phyloP scores from a whole-genome alignment of 2,113 vertebrate species.

The Sterna hirundo region DNA sequence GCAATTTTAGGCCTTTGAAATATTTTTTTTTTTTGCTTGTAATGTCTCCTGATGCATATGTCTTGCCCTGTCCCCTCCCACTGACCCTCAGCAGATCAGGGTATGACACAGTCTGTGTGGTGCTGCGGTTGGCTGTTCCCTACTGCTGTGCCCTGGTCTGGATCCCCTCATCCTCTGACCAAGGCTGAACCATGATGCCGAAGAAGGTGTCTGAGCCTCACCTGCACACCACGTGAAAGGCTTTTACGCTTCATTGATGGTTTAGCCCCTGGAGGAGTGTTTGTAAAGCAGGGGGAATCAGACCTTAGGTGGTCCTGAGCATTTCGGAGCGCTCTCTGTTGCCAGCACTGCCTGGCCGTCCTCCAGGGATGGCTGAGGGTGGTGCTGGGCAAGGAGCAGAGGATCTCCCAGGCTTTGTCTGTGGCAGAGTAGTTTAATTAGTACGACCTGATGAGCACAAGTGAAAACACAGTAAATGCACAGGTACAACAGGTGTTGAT shows the following conservation, averaged over 20 bases:
- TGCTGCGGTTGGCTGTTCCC: background rate
- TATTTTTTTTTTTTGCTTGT: background rate
- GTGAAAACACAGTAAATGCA: background rate
- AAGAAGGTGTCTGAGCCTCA: background rate
- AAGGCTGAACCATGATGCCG: background rate
- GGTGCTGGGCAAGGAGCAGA: background rate
- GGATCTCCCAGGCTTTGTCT: background rate
- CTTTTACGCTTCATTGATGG: background rate
- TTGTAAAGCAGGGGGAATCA: background rate
- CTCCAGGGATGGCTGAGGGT: background rate
- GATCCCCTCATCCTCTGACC: background rate
- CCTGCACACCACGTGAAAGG: accelerated
- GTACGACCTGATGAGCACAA: too few species aligned
- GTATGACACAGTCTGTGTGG: accelerated
- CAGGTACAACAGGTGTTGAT: accelerated
- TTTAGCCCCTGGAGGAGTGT: background rate
- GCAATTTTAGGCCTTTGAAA: background rate
- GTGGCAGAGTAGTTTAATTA: background rate
- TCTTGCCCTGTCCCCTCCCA: background rate
- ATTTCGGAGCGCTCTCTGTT: background rate
- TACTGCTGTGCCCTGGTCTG: background rate
- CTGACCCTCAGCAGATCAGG: background rate
- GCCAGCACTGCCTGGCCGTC: background rate
- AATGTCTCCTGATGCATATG: background rate
- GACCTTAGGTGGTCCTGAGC: background rate